Evolutionary conservation across 2,113 vertebrate species (phyloP).

Genomic region (Tenrec ecaudatus): DNA sequence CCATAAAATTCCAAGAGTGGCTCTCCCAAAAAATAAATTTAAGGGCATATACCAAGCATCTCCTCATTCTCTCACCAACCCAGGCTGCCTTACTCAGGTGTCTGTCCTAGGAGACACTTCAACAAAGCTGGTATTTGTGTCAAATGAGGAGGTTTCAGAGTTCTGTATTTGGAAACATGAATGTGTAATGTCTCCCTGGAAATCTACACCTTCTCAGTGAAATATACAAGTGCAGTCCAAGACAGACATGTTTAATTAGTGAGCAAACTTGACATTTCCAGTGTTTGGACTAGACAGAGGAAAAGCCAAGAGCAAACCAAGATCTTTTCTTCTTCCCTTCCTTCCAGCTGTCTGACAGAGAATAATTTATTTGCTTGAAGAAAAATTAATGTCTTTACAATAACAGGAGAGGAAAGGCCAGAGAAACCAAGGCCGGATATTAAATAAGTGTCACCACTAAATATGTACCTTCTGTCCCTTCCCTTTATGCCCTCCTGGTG

Average conservation of each 20-base stretch:
- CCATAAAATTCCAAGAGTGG: background rate
- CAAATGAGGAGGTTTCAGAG: slow-evolving; percentile 71
- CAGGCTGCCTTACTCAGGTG: background rate
- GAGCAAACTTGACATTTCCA: slow-evolving; percentile 89
- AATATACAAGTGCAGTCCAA: slow-evolving; percentile 83
- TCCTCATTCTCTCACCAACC: background rate
- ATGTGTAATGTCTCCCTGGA: slow-evolving; percentile 87
- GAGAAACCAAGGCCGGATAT: slow-evolving; percentile 53
- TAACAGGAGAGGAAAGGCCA: slow-evolving; percentile 70
- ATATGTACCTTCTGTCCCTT: background rate
- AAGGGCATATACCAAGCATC: background rate
- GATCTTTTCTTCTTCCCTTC: slow-evolving; percentile 63
- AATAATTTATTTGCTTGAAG: slow-evolving; percentile 82
- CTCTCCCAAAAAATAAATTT: background rate
- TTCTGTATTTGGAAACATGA: slow-evolving; percentile 85
- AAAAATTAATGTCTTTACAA: slow-evolving; percentile 76
- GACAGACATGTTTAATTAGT: slow-evolving; percentile 89
- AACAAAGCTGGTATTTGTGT: slow-evolving; percentile 83
- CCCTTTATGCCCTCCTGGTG: too few species aligned
- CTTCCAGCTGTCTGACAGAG: slow-evolving; percentile 76
- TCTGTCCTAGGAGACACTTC: slow-evolving; percentile 75
- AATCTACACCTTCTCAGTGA: slow-evolving; percentile 82
- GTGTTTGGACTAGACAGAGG: slow-evolving; percentile 83
- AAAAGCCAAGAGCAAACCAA: slow-evolving; percentile 84
- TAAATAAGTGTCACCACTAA: slow-evolving; percentile 61